Base-by-base conservation (phyloP, 2,797 vertebrate genomes). In the Lepus townsendii region DNA sequence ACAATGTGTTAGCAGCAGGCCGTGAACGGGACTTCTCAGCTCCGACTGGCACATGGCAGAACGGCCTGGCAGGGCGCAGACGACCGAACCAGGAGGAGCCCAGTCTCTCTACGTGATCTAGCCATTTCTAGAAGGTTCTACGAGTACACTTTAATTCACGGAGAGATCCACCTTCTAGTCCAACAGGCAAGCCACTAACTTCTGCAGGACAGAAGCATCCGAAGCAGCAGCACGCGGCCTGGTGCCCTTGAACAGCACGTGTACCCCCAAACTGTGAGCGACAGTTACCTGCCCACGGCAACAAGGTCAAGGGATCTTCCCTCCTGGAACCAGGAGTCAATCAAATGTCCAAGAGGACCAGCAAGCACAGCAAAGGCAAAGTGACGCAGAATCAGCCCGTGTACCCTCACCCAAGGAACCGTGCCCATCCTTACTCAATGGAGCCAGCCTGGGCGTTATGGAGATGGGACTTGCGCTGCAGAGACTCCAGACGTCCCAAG, bases 261-360 rank as follows among this genome's bases (percentile, higher is more conserved):
- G 94, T 89, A 95, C 73, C 73, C 95, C 75, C 76, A 91, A 85
- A 84, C 76, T 60, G 50, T 79, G 73, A 94, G 69, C 4, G 65
- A 35, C 77, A 54, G 13, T 84, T 63, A 77, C 62, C 19, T 42
- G 42, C 42, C 7, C 42, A 42, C 42, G 42, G 42, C 96, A 75
- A 87, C 88, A 93, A 95, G 73, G 89, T 72, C 79, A 90, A 75
- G 35, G 66, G 73, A 57, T 66, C 73, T 92, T 87, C 47, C 72
- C 66, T 94, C 82, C 83, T 85, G 87, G 76, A 78, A 88, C 66
- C n/a, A 91, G 0, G 79, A 95, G 47, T 68, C 65, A 80, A 35
- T 75, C 54, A 84, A 54, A 78, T 11, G 5, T 88, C 86, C 52
- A 54, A 75, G 83, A 88, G n/a, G 38, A 30, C 1, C 7, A 88